Percentiles rank a stretch among this genome's conserved stretches.
Conservation (phyloP, 2,113 vertebrate genomes). For the Passer domesticus region DNA sequence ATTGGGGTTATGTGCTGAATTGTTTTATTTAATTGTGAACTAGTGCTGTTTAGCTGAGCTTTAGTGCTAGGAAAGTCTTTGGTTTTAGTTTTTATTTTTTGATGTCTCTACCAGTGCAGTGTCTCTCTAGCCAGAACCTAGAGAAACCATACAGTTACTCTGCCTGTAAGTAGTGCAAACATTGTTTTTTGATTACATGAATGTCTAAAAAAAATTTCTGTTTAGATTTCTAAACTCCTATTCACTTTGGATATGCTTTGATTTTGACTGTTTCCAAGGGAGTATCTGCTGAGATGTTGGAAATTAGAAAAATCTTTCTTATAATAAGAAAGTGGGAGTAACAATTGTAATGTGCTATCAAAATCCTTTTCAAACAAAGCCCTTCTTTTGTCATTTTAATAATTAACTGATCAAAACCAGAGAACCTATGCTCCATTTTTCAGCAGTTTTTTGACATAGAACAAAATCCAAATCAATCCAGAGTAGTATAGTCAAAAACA, state of each 20-base stretch:
- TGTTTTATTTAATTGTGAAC: background rate
- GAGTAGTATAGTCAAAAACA: background rate
- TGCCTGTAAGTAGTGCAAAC: background rate
- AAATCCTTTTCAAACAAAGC: background rate
- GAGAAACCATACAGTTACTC: background rate
- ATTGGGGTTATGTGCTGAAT: background rate
- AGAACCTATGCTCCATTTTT: background rate
- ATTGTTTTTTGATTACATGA: background rate
- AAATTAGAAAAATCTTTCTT: slow-evolving; percentile 16
- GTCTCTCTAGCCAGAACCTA: background rate
- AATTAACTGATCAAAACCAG: background rate
- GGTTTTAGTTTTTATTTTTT: background rate
- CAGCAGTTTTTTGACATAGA: background rate
- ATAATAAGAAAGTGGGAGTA: background rate
- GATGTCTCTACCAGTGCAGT: background rate
- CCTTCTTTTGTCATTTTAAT: background rate
- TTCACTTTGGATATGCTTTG: background rate
- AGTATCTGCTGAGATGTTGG: background rate
- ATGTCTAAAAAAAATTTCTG: background rate
- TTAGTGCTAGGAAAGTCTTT: background rate
- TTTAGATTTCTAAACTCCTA: background rate
- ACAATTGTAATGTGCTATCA: background rate
- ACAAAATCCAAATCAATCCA: background rate
- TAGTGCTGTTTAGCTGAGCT: background rate
- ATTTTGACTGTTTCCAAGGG: slow-evolving; percentile 11